A percentile compares a stretch with the other conserved stretches of the same genome.
Conservation (phyloP, 1,140 invertebrate genomes). For the Heterodera carotae region DNA sequence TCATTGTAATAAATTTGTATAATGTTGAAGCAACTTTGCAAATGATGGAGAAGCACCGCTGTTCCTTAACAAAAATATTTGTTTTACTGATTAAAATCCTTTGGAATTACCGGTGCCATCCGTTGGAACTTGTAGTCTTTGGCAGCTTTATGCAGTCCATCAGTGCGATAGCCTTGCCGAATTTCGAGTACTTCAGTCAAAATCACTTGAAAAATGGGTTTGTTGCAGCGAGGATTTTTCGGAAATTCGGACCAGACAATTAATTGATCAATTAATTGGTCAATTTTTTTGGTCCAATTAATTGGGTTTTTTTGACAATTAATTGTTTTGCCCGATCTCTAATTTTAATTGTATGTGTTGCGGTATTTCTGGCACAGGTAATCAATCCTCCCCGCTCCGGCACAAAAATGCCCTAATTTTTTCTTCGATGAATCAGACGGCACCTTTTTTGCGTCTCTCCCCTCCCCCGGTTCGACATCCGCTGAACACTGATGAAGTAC, state of each 20-base stretch:
- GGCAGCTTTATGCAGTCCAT: constrained; percentile 58
- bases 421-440: background rate
- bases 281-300: too few relatives aligned
- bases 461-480: background rate
- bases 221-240: too few relatives aligned
- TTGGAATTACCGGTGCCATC: constrained; percentile 1
- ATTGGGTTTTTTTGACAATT: too few relatives aligned
- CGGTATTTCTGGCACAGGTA: too few relatives aligned
- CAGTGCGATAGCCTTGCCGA: constrained; percentile 59
- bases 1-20: too few relatives aligned
- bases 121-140: constrained; percentile 57
- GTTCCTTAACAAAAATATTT: constrained; percentile 54
- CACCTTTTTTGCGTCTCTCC: background rate
- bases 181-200: constrained; percentile 58
- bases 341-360: too few relatives aligned
- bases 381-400: too few relatives aligned
- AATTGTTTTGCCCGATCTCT: too few relatives aligned
- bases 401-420: too few relatives aligned
- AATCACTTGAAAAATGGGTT: constrained; percentile 46
- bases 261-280: too few relatives aligned
- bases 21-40: too few relatives aligned
- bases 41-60: constrained; percentile 60
- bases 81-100: background rate
- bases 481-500: background rate
- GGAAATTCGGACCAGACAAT: background rate